These are phyloP conservation scores for Ceyx erithaca DNA, from an alignment of 2,797 vertebrate species.

Conservation along the genomic window DNA sequence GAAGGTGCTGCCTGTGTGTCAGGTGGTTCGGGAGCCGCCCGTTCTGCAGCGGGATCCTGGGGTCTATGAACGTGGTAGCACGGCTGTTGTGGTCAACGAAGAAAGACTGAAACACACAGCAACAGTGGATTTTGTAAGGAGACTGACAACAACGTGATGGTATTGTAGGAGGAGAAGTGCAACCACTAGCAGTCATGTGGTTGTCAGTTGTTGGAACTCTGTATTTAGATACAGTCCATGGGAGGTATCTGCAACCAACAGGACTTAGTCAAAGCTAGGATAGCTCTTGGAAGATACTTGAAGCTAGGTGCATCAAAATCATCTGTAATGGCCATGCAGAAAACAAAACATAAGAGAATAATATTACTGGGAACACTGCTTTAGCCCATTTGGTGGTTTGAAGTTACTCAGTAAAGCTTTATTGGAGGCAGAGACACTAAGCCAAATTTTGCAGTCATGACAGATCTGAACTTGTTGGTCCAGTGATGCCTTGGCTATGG, in stretches of 20 bases:
- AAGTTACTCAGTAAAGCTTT: neutral
- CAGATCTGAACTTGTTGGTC: neutral
- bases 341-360: neutral
- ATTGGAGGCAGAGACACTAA: neutral
- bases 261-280: neutral
- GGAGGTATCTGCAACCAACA: neutral
- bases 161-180: neutral
- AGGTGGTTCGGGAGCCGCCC: slow-evolving; percentile 91
- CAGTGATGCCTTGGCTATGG: neutral
- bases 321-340: neutral
- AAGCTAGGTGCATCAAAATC: neutral
- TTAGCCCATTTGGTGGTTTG: neutral
- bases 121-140: neutral
- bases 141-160: neutral
- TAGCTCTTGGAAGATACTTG: neutral
- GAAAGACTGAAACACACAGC: slow-evolving; percentile 87
- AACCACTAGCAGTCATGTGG: neutral
- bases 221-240: neutral
- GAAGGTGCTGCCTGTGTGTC: slow-evolving; percentile 92
- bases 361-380: neutral
- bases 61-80: slow-evolving; percentile 97
- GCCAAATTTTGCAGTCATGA: neutral
- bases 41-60: slow-evolving; percentile 94
- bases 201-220: neutral
- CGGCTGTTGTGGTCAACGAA: slow-evolving; percentile 98